Evolutionary conservation across 1,140 invertebrate genomes (phyloP).

Genomic region (Odontomachus brunneus): DNA sequence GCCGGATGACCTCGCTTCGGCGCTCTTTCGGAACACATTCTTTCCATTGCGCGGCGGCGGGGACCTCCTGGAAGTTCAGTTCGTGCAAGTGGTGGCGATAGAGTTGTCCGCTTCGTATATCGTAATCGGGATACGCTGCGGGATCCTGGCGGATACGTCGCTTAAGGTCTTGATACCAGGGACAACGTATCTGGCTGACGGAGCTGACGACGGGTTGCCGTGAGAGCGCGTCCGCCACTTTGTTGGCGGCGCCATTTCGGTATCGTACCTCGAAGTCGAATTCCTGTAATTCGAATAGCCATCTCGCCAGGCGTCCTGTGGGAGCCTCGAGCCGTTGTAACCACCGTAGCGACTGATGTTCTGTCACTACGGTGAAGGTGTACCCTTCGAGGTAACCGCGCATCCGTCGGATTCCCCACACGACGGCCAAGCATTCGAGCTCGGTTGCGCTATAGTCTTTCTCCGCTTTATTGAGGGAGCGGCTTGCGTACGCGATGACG

Average conservation of each 20-base stretch:
- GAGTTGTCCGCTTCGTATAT: background rate
- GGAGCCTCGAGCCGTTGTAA: background rate
- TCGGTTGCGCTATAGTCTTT: background rate
- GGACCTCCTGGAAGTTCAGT: background rate
- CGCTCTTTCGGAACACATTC: background rate
- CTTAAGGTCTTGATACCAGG: too few relatives aligned
- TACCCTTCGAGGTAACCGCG: background rate
- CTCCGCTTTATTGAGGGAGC: fast-evolving
- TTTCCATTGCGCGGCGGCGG: background rate
- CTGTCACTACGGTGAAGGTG: background rate
- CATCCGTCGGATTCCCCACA: background rate
- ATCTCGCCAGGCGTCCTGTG: too few relatives aligned
- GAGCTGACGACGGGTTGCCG: background rate
- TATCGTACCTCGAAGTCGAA: background rate
- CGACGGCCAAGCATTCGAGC: too few relatives aligned
- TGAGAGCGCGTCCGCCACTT: background rate
- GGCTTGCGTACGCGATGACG: background rate
- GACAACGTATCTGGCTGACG: too few relatives aligned
- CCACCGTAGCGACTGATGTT: background rate
- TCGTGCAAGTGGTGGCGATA: background rate
- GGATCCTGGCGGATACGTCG: background rate
- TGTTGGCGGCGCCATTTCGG: background rate
- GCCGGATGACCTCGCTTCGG: background rate
- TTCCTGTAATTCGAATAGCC: too few relatives aligned
- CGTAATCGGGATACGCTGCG: background rate